These are phyloP conservation scores for Falco cherrug DNA, from an alignment of 2,797 vertebrate genomes.

Conservation along the genomic window DNA sequence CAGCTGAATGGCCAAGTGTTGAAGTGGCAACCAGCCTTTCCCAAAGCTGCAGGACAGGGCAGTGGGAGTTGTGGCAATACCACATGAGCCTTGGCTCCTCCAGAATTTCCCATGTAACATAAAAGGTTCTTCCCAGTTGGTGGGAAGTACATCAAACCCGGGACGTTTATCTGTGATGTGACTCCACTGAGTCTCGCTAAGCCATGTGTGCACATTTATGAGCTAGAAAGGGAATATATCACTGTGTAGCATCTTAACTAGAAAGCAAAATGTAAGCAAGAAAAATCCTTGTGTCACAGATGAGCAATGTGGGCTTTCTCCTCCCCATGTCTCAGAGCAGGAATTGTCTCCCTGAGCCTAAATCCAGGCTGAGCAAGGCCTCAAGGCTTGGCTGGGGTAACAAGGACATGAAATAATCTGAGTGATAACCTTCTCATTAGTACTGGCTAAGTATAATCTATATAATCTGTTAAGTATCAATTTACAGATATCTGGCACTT, in stretches of 20 bases:
- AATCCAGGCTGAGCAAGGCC: not conserved
- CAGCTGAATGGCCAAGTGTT: not conserved
- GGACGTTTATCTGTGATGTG: rapidly evolving
- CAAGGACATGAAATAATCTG: not conserved
- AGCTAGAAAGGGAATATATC: not conserved
- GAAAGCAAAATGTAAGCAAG: not conserved
- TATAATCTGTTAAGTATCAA: not conserved
- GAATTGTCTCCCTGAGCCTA: not conserved
- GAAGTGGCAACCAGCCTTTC: not conserved
- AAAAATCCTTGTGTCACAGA: not conserved
- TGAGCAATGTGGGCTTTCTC: not conserved
- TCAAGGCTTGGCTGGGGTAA: not conserved
- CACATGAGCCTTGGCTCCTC: not conserved
- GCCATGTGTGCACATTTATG: not conserved
- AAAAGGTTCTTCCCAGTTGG: not conserved
- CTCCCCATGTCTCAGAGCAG: not conserved
- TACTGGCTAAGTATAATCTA: not conserved
- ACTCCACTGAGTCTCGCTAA: not conserved
- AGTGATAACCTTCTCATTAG: conserved; percentile 33
- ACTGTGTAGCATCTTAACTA: not conserved
- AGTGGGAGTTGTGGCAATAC: rapidly evolving
- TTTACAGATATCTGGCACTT: conserved; percentile 12
- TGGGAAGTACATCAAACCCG: not conserved
- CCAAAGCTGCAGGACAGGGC: not conserved
- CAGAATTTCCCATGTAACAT: not conserved